Percentiles rank a stretch among this genome's conserved stretches.
These are phyloP conservation scores for Diplolepis rosae DNA, from an alignment of 2,888 invertebrate species.

Conservation along the genomic window DNA sequence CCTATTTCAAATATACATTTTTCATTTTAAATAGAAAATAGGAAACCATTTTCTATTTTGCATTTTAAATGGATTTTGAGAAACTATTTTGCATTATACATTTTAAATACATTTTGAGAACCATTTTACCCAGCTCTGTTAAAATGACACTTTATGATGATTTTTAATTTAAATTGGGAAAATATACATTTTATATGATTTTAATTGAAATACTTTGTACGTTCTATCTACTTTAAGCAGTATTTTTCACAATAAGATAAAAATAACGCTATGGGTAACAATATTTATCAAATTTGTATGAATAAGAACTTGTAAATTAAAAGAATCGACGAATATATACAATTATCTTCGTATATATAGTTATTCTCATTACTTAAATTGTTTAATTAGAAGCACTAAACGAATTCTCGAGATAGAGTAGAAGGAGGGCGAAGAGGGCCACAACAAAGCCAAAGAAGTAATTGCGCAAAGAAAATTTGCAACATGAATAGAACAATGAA, in stretches of 20 bases:
- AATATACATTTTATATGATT: not conserved
- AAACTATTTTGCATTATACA: too few species aligned
- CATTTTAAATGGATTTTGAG: too few species aligned
- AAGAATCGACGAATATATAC: too few species aligned
- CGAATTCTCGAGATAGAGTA: not conserved
- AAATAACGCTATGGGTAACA: not conserved
- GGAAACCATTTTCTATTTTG: too few species aligned
- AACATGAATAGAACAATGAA: conserved; percentile 7
- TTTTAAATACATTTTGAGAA: too few species aligned
- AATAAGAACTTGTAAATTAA: too few species aligned
- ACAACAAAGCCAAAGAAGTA: not conserved
- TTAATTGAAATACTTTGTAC: not conserved
- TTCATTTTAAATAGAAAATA: too few species aligned
- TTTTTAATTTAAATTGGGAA: not conserved
- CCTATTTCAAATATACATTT: too few species aligned
- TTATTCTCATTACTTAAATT: conserved; percentile 14
- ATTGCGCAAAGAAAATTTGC: not conserved
- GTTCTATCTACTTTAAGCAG: too few species aligned
- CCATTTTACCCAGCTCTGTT: too few species aligned
- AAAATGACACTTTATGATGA: not conserved
- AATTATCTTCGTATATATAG: too few species aligned
- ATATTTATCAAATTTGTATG: not conserved
- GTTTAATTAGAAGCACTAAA: conserved; percentile 1
- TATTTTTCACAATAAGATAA: too few species aligned
- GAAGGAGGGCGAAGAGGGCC: not conserved